A percentile compares a stretch with the other conserved stretches of the same genome.
Evolutionary conservation across 2,113 vertebrate species (phyloP).

Genomic region (Sisor rabdophorus): DNA sequence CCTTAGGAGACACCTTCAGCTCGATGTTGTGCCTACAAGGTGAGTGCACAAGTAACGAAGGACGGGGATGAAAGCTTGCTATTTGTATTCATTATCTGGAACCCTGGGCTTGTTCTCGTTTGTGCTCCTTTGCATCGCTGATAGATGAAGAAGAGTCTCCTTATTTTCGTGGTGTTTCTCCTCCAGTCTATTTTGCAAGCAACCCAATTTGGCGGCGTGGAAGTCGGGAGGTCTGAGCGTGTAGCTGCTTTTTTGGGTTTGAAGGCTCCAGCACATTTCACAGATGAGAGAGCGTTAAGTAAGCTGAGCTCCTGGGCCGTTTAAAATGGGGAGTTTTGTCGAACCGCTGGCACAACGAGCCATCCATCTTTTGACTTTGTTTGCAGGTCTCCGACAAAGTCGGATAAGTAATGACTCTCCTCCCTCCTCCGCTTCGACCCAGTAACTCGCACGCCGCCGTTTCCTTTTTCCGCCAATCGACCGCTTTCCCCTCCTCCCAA

Average conservation of each 20-base stretch:
- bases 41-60: neutral
- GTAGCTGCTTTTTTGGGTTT: neutral
- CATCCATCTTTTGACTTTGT: conserved; percentile 51
- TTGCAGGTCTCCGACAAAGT: conserved; percentile 45
- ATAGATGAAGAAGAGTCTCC: neutral
- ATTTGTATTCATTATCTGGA: too few species aligned
- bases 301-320: neutral
- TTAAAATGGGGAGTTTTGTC: conserved; percentile 22
- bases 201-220: neutral
- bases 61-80: neutral
- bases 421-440: conserved; percentile 48
- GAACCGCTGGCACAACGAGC: conserved; percentile 35
- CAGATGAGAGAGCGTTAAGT: conserved; percentile 1
- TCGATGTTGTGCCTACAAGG: conserved; percentile 29
- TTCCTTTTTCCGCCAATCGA: conserved; percentile 44
- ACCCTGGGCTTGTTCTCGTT: too few species aligned
- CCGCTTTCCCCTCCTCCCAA: conserved; percentile 51
- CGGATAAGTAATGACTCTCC: conserved; percentile 50
- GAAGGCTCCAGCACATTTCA: neutral
- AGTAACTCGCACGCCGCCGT: conserved; percentile 42
- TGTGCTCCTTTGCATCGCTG: neutral
- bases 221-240: neutral
- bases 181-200: neutral
- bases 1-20: conserved; percentile 27
- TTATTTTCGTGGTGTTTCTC: neutral